Evolutionary conservation across 2,888 invertebrate genomes (phyloP), one percentile per base, ranked within the genome.

Genomic region (Lepidonotus clava): DNA sequence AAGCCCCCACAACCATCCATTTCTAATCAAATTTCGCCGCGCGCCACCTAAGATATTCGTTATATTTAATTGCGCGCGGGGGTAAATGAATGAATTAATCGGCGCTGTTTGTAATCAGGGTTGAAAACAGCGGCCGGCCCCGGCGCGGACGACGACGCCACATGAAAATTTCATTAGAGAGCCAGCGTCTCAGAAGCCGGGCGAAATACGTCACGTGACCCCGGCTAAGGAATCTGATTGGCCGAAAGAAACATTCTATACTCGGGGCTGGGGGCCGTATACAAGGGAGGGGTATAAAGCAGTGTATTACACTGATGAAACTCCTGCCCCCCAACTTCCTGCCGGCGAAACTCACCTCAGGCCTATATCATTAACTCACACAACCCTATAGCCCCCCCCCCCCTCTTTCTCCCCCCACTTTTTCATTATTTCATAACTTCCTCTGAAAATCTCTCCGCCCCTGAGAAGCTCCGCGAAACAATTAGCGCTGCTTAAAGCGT

Each of bases 11-110:
- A 80, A 80, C 46, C 24, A 80, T 80, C 51, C 51, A n/a, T 40
- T 51, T 80, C 80, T 80, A 80, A 80, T 80, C 80, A 80, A 80
- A 80, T 80, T 80, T n/a, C 80, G 24, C 46, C 34, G 24, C 80
- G 14, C 71, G 71, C 41, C 80, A 80, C 28, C 24, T 51, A 80
- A 28, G 46, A 80, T 80, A 80, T 80, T 80, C 80, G 80, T 80
- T 80, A 80, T 80, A 80, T 80, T 80, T 80, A 80, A 80, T 80
- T 46, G 41, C 80, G 32, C 14, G 8, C 28, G 80, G n/a, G n/a
- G 46, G 46, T 46, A 80, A 80, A 80, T 41, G 51, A 80, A 80
- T 80, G 80, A 40, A 80, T 80, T 80, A 80, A 80, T 80, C 34
- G 80, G 51, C 14, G 28, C 80, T 41, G 11, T 80, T 80, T 51